Conservation (phyloP, 2,888 invertebrate species). For the Julus scanicus region DNA sequence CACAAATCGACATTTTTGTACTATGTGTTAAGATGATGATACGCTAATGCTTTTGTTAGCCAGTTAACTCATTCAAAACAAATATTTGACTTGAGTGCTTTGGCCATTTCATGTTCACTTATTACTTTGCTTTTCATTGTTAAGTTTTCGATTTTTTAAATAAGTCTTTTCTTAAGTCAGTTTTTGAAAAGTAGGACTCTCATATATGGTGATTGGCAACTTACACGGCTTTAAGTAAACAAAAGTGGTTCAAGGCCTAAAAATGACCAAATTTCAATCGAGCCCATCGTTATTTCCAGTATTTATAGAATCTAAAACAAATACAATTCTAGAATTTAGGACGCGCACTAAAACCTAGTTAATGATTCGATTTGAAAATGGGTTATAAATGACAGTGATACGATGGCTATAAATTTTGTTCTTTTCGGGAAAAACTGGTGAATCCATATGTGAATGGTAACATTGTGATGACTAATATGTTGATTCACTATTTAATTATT, state of each 20-base stretch:
- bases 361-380: background rate
- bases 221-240: background rate
- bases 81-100: background rate
- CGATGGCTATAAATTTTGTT: background rate
- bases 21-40: background rate
- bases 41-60: background rate
- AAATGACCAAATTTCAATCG: background rate
- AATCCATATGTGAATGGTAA: background rate
- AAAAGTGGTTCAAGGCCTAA: background rate
- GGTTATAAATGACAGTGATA: background rate
- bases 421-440: too few relatives aligned
- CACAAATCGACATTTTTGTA: background rate
- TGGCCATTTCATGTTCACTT: background rate
- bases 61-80: background rate
- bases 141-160: background rate
- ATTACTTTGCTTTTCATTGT: background rate
- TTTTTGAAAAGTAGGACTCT: background rate
- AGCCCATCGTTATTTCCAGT: slow-evolving; percentile 22
- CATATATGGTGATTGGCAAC: background rate
- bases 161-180: background rate
- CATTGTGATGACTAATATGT: background rate
- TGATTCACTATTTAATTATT: background rate
- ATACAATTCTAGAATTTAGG: background rate
- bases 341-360: slow-evolving; percentile 6
- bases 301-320: slow-evolving; percentile 30